Evolutionary conservation across 1,140 invertebrate genomes (phyloP).

Genomic region (Heliconius congener): DNA sequence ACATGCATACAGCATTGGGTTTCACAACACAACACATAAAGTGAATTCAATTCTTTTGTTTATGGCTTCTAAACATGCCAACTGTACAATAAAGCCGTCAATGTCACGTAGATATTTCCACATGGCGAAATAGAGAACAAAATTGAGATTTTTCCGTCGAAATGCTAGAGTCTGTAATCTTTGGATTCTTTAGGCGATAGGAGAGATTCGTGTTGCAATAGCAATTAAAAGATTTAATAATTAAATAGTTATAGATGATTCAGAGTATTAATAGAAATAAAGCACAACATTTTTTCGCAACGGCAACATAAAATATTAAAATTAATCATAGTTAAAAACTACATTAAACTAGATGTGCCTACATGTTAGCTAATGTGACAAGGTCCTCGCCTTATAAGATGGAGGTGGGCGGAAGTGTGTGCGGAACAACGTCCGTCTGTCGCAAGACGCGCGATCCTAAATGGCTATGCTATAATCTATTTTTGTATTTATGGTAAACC

Average conservation of each 20-base stretch:
- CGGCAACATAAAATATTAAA: not conserved
- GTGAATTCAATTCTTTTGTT: slow-evolving; percentile 9
- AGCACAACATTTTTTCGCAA: not conserved
- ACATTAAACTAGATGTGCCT: slow-evolving; percentile 46
- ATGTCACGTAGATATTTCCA: not conserved
- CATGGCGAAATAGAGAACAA: not conserved
- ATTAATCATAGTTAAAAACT: not conserved
- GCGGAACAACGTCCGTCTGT: slow-evolving; percentile 41
- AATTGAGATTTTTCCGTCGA: not conserved
- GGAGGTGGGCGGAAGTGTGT: slow-evolving; percentile 62
- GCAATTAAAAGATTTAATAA: too few species aligned
- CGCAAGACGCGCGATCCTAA: slow-evolving; percentile 28
- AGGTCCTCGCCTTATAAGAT: slow-evolving; percentile 60
- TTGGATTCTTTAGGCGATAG: too few species aligned
- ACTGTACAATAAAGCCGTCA: slow-evolving; percentile 6
- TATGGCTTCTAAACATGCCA: slow-evolving; percentile 10
- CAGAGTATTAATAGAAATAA: not conserved
- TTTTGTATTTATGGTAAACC: slow-evolving; percentile 20
- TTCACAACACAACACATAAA: not conserved
- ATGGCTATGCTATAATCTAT: slow-evolving; percentile 26
- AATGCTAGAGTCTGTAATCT: not conserved
- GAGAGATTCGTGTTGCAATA: too few species aligned
- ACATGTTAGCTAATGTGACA: slow-evolving; percentile 55
- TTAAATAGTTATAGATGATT: not conserved
- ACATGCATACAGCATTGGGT: not conserved